Evolutionary conservation across 1,140 invertebrate genomes (phyloP), one percentile per base, ranked within the genome.

Genomic region (Parapsyche elsis): DNA sequence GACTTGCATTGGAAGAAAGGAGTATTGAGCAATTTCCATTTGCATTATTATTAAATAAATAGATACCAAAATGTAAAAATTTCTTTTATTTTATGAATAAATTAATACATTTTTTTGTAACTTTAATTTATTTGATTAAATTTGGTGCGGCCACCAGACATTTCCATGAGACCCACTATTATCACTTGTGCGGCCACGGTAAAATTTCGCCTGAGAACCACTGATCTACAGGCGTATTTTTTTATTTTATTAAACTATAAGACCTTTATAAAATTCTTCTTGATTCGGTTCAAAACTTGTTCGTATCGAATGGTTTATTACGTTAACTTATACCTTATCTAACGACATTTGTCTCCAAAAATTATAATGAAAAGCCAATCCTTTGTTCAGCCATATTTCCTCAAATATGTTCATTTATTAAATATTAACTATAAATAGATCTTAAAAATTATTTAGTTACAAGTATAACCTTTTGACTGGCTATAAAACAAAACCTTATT

Each of bases 21-120:
- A 57, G 53, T 57, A 57, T 57, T 57, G 53, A 57, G 53, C 14
- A 57, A 21, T 57, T 57, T 57, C 19, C 19, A 57, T 57, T 57
- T 57, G 19, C 53, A 57, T 57, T 57, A 57, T 57, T 57, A 38
- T 57, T 57, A 57, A n/a, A 57, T 57, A 57, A 57, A 57, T 57
- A 57, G 53, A 57, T 57, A 57, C 19, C 19, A 57, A 57, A 57
- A 57, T 57, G 53, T 57, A 4, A 16, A 57, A 57, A 57, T 57
- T n/a, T 57, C 1, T 57, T 57, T 57, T 57, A 57, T 57, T 57
- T 16, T 16, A 57, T 57, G 19, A 57, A 57, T 57, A 57, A 57
- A 57, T 57, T 57, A 10, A 16, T 57, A 1, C 53, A 57, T 10
- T 57, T 57, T 57, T 57, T 57, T 57, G 19, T 57, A 57, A 57